Base-by-base conservation (phyloP, 2,797 vertebrate genomes). In the Neomorphus geoffroyi region DNA sequence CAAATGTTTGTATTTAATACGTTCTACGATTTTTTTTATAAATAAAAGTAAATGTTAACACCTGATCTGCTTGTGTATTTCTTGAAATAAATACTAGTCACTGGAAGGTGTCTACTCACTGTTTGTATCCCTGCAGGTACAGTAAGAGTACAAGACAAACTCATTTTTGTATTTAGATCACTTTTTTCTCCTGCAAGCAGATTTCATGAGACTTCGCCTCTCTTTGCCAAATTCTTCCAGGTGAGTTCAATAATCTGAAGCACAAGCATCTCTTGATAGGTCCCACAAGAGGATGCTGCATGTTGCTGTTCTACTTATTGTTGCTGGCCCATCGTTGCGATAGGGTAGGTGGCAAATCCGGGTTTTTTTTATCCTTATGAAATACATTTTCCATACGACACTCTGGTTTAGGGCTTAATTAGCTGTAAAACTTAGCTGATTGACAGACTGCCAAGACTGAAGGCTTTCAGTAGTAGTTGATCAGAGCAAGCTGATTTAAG, bases 11-110 rank as follows among this genome's bases (percentile, higher is more conserved):
- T 96, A 95, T 96, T 97, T 95, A 95, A 96, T 97, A 93, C 13
- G 58, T 96, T 77, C 90, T 96, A 86, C 61, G 73, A 26, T 86
- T 75, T 90, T 95, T n/a, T 98, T 91, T 73, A 88, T 96, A 96
- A 97, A 96, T 97, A 96, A 97, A 98, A 95, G 65, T 89, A 88
- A 96, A 50, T 94, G 84, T 81, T 92, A 73, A 92, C 94, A 90
- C 65, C 73, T 87, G 53, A 85, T 62, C 72, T 90, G 51, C 18
- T 43, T 64, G 53, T 61, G 56, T 74, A 24, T 94, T 93, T 93
- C 57, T 93, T 87, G 53, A 85, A 85, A 75, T 70, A 62, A 79
- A 0, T 61, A 35, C 3, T 27, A 18, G 22, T 35, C 6, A 62
- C 30, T 64, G 26, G 57, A 67, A 67, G 45, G 30, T 8, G 86